Conservation (phyloP, 2,113 vertebrate species). For the Sclerurus mexicanus region DNA sequence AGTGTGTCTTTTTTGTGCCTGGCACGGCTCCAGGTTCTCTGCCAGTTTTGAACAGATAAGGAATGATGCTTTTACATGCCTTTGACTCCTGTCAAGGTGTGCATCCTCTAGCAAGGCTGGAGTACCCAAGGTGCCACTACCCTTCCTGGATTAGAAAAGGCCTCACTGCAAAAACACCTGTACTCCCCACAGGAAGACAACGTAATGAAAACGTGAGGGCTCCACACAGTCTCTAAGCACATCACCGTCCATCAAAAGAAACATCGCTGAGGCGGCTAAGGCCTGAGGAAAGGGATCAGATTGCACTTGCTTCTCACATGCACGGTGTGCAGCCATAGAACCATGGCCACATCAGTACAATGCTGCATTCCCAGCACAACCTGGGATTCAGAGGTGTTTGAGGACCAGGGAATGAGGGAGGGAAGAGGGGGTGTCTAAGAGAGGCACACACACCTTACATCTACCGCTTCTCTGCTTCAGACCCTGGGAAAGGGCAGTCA, state of each 20-base stretch:
- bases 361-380: rapidly evolving
- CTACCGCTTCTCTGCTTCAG: rapidly evolving
- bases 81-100: rapidly evolving
- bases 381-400: rapidly evolving
- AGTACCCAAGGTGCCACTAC: neutral
- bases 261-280: rapidly evolving
- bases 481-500: rapidly evolving
- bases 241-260: neutral
- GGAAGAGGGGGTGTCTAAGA: neutral
- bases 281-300: neutral
- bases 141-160: neutral
- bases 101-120: rapidly evolving
- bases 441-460: rapidly evolving
- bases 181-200: neutral
- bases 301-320: neutral
- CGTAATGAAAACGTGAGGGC: neutral
- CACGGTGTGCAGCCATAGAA: neutral
- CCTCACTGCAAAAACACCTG: neutral
- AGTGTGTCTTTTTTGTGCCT: neutral
- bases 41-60: neutral
- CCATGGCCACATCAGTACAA: rapidly evolving
- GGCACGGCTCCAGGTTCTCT: neutral
- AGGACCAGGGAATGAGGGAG: rapidly evolving
- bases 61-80: neutral
- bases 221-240: neutral